phyloP scores from a whole-genome alignment of 53 echinoderm and acorn worm species.

The Luidia sarsii region DNA sequence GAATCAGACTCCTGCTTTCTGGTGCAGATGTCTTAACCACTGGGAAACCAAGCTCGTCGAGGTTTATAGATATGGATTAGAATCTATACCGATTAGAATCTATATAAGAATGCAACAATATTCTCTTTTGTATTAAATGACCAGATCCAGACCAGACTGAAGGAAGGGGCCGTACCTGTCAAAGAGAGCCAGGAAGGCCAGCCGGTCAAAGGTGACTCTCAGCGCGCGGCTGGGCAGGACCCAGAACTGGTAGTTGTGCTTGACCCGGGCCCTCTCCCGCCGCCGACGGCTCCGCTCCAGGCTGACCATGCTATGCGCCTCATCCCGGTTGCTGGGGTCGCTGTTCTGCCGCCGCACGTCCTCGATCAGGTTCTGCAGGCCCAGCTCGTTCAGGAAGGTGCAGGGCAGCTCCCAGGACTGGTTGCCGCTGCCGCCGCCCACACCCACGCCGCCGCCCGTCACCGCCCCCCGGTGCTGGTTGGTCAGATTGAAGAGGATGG shows the following conservation, averaged over 20 bases:
- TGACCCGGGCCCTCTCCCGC: constrained; percentile 62
- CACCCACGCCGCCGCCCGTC: too few species aligned
- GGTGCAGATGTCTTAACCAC: too few species aligned
- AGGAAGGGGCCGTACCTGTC: constrained; percentile 85
- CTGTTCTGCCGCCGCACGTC: constrained; percentile 59
- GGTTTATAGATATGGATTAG: too few species aligned
- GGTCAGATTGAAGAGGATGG: constrained; percentile 43
- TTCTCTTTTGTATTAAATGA: too few species aligned
- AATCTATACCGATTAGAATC: too few species aligned
- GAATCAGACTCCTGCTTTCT: too few species aligned
- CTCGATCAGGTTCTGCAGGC: constrained; percentile 47
- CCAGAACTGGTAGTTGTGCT: constrained; percentile 97
- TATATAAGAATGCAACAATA: too few species aligned
- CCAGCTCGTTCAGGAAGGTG: constrained; percentile 53
- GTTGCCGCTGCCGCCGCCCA: constrained; percentile 35
- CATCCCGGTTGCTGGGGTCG: constrained; percentile 69
- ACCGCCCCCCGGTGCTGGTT: constrained; percentile 1
- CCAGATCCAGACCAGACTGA: too few species aligned
- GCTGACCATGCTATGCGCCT: constrained; percentile 64
- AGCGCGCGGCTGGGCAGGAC: constrained; percentile 91
- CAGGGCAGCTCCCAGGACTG: constrained; percentile 68
- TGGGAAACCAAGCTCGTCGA: too few species aligned
- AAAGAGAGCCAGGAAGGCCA: constrained; percentile 94
- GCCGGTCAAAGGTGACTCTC: constrained; percentile 91
- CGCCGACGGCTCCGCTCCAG: constrained; percentile 52